Base-by-base conservation (phyloP, 2,888 invertebrate species). In the Galerucella pusilla region DNA sequence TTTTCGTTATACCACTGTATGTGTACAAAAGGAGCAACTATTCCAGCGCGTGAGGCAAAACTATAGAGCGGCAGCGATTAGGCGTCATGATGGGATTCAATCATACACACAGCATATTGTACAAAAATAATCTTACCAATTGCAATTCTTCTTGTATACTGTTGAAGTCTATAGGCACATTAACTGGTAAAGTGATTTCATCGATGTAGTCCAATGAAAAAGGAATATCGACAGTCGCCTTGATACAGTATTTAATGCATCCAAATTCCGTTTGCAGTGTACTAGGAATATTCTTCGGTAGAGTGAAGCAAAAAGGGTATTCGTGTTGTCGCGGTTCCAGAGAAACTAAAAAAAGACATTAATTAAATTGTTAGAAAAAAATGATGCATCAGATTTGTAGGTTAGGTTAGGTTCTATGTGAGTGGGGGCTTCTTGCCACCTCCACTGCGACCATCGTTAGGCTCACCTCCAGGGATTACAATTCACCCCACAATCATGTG, bases 91-190 rank as follows among this genome's bases (percentile, higher is more conserved):
- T 35, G 35, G 35, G 35, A 5, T 5, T 35, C 35, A 35, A 35
- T 35, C 5, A 35, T 5, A n/a, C 7, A 1, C 6, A 35, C 35
- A 7, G 35, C 35, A 35, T 35, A 35, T 7, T 35, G 35, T 35
- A 71, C 42, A 10, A 5, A 35, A 35, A 20, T 9, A 11, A 42
- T 49, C 28, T 63, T 68, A 73, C 73, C 68, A 68, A 25, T 28
- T 63, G 68, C 0, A 73, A 25, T 35, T 67, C 45, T 6, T 67
- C 42, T 20, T 12, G 35, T 52, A 73, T 73, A n/a, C 63, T 14
- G 12, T 73, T 73, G 46, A 73, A 63, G n/a, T 73, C 73, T 63
- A 73, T 54, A 10, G n/a, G 68, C 7, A 57, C 60, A 5, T 16
- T 42, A 42, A 73, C 52, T 3, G 59, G 46, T 49, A 73, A 52